Evolutionary conservation across 1,140 invertebrate species (phyloP).

Genomic region (Macrotrachela quadricornifera): DNA sequence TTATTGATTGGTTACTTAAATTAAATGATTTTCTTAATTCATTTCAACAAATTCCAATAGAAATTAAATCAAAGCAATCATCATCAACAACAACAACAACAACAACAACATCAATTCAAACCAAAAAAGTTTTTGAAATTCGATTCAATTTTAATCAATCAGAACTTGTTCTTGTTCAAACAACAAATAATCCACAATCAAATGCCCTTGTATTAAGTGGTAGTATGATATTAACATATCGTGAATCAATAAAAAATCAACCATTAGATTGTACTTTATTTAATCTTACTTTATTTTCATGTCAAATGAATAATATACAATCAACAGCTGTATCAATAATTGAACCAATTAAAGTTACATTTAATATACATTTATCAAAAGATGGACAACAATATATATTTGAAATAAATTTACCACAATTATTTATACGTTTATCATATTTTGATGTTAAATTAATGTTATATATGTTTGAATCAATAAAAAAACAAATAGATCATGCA

Average conservation of each 20-base stretch:
- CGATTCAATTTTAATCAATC: conserved; percentile 6
- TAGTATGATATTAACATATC: too few species aligned
- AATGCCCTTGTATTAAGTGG: neutral
- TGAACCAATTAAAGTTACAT: conserved; percentile 58
- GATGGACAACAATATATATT: neutral
- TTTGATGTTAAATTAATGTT: conserved; percentile 6
- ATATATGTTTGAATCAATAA: conserved; percentile 3
- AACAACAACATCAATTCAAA: neutral
- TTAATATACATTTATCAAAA: conserved; percentile 10
- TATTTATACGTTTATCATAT: conserved; percentile 5
- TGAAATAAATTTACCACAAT: neutral
- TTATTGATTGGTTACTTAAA: neutral
- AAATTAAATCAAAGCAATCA: neutral
- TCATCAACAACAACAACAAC: neutral
- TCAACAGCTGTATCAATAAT: conserved; percentile 86
- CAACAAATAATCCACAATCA: neutral
- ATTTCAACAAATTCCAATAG: neutral
- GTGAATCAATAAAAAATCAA: too few species aligned
- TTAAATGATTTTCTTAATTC: neutral
- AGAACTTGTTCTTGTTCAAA: conserved; percentile 3
- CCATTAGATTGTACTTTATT: too few species aligned
- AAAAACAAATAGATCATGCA: neutral
- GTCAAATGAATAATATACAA: conserved; percentile 66
- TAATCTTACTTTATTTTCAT: conserved; percentile 50
- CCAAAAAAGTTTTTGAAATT: neutral